A percentile compares a stretch with the other conserved stretches of the same genome.
phyloP scores from a whole-genome alignment of 1,140 invertebrate genomes.

The Anastrepha ludens region DNA sequence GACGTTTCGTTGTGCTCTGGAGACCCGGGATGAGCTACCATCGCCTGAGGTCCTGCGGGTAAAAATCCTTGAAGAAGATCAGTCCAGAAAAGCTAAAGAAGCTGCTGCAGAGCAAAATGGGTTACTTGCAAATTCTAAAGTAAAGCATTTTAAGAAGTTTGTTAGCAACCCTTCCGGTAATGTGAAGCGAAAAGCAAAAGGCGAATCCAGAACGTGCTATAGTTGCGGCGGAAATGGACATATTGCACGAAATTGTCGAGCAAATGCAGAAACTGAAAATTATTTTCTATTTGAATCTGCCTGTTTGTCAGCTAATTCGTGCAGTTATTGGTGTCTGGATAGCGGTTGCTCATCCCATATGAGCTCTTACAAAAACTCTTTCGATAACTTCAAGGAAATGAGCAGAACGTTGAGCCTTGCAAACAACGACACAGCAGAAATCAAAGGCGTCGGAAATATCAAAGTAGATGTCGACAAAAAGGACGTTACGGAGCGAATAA shows the following conservation, averaged over 20 bases:
- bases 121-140: too few relatives aligned
- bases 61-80: too few relatives aligned
- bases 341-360: conserved; percentile 2
- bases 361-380: not conserved
- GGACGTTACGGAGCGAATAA: not conserved
- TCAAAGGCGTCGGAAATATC: not conserved
- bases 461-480: not conserved
- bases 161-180: too few relatives aligned
- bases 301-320: too few relatives aligned
- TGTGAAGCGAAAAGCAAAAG: too few relatives aligned
- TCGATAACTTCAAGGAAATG: conserved; percentile 6
- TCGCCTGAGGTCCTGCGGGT: not conserved
- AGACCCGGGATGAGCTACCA: not conserved
- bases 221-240: conserved; percentile 27
- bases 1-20: conserved; percentile 35
- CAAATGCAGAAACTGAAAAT: not conserved
- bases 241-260: conserved; percentile 44
- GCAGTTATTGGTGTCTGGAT: not conserved
- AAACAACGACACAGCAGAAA: conserved; percentile 22
- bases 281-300: not conserved
- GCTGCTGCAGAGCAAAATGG: too few relatives aligned
- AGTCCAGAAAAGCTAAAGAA: too few relatives aligned
- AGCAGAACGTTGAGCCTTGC: not conserved
- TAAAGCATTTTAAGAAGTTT: too few relatives aligned
- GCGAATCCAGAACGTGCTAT: conserved; percentile 9